A percentile compares a stretch with the other conserved stretches of the same genome.
Conservation (phyloP, 2,888 invertebrate species). For the Ormyrus pomaceus region DNA sequence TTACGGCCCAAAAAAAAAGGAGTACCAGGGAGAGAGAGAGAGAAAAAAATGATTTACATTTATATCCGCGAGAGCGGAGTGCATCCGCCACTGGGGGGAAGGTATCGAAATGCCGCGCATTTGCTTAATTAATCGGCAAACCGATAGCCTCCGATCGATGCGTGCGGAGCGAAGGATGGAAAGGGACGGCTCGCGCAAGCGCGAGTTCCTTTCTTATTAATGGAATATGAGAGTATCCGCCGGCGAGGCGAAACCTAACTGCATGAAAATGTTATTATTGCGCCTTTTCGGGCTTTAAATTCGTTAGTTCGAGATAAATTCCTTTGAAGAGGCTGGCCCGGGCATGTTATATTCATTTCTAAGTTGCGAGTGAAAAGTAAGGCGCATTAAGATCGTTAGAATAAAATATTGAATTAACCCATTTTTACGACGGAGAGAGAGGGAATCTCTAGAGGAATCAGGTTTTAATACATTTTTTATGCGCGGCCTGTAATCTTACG, state of each 20-base stretch:
- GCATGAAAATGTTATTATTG: not conserved
- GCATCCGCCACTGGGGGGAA: conserved; percentile 31
- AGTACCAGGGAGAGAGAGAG: not conserved
- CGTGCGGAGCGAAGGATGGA: conserved; percentile 46
- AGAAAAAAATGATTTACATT: conserved; percentile 16
- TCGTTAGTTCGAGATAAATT: too few species aligned
- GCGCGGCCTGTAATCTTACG: too few species aligned
- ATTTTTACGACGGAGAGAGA: not conserved
- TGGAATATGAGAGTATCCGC: conserved; percentile 26
- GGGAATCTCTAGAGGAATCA: not conserved
- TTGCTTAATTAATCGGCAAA: conserved; percentile 64
- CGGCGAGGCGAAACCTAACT: not conserved
- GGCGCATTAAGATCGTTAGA: too few species aligned
- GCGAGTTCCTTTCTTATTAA: conserved; percentile 45
- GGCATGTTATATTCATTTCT: too few species aligned
- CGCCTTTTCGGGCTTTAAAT: too few species aligned
- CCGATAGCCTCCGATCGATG: conserved; percentile 51
- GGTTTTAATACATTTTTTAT: too few species aligned
- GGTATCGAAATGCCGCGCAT: conserved; percentile 57
- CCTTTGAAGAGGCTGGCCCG: too few species aligned
- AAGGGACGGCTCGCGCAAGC: conserved; percentile 41
- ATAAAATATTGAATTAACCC: too few species aligned
- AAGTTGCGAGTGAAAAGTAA: too few species aligned
- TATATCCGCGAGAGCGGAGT: conserved; percentile 11
- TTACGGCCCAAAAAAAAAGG: not conserved